phyloP scores from a whole-genome alignment of 2,888 invertebrate genomes.

The Argyra leucocephala region DNA sequence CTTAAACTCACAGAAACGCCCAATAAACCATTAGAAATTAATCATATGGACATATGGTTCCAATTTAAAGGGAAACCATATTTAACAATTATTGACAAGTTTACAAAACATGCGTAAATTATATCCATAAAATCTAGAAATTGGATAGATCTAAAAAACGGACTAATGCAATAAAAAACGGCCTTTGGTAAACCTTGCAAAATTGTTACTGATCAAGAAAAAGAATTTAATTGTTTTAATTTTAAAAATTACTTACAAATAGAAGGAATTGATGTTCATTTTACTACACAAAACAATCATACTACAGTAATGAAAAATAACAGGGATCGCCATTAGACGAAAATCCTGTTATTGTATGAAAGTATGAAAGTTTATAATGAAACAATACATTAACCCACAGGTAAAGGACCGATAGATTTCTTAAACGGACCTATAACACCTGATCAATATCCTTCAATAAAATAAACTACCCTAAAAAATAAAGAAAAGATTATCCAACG shows the following conservation, averaged over 20 bases:
- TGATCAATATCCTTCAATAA: no score
- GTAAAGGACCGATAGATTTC: neutral
- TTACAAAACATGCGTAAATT: slow-evolving; percentile 14
- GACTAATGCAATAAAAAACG: slow-evolving; percentile 1
- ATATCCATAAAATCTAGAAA: slow-evolving; percentile 13
- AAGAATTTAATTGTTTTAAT: neutral
- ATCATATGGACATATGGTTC: slow-evolving; percentile 15
- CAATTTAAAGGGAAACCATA: slow-evolving; percentile 12
- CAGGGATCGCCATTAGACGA: slow-evolving; percentile 3
- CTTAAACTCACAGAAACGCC: slow-evolving; percentile 16
- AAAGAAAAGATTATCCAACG: no score
- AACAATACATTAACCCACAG: slow-evolving; percentile 14
- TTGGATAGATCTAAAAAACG: slow-evolving; percentile 14
- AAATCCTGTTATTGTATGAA: neutral
- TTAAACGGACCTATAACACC: slow-evolving; percentile 8
- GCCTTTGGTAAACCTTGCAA: neutral
- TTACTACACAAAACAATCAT: slow-evolving; percentile 14
- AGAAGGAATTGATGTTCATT: slow-evolving; percentile 14
- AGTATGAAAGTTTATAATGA: slow-evolving; percentile 13
- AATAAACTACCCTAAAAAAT: no score
- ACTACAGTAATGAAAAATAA: slow-evolving; percentile 7
- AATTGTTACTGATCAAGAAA: neutral
- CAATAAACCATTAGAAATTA: slow-evolving; percentile 11
- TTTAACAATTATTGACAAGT: slow-evolving; percentile 15
- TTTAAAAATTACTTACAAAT: slow-evolving; percentile 10